These are phyloP conservation scores for Caenorhabditis sp. DNA, from an alignment of 2,888 invertebrate genomes.

Conservation along the genomic window DNA sequence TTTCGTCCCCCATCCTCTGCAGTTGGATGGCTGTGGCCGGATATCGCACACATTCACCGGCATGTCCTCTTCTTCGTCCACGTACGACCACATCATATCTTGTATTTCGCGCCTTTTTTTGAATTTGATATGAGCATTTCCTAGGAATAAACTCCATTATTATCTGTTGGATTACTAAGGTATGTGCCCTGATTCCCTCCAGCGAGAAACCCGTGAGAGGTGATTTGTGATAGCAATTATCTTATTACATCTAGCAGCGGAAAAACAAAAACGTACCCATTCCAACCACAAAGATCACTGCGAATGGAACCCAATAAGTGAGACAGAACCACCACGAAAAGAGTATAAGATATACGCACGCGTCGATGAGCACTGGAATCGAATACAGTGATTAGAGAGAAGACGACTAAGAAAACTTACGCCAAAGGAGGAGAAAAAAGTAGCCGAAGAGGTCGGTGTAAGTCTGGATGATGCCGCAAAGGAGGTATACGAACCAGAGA, in stretches of 20 bases:
- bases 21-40: background rate
- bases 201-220: too few relatives aligned
- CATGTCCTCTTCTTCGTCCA: conserved; percentile 10
- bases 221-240: too few relatives aligned
- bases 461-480: background rate
- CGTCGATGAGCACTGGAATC: background rate
- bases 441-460: conserved; percentile 6
- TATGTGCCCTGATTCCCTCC: too few relatives aligned
- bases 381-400: background rate
- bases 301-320: too few relatives aligned
- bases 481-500: background rate
- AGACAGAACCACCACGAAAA: too few relatives aligned
- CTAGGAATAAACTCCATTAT: background rate
- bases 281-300: too few relatives aligned
- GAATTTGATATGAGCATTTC: background rate
- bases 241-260: too few relatives aligned
- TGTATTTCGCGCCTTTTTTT: background rate
- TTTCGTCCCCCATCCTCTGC: conserved; percentile 17
- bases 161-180: too few relatives aligned
- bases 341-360: too few relatives aligned
- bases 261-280: too few relatives aligned
- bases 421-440: background rate
- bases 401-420: background rate
- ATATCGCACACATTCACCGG: background rate
- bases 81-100: conserved; percentile 14